Evolutionary conservation across 2,888 invertebrate species (phyloP).

Genomic region (Hylaea fasciaria): DNA sequence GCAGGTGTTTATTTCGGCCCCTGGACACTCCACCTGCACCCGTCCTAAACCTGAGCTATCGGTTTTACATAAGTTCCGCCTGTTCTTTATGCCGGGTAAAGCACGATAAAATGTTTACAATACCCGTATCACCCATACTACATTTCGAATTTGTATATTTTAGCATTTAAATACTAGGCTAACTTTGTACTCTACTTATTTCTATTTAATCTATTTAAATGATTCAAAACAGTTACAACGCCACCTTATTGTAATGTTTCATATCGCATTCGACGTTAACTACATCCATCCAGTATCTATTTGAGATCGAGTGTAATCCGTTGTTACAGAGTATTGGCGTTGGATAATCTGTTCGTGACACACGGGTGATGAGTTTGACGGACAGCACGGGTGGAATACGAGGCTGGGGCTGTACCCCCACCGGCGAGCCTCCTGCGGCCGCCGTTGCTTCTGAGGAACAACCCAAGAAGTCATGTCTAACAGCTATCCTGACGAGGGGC

Average conservation of each 20-base stretch:
- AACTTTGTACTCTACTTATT: slow-evolving; percentile 22
- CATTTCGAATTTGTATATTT: slow-evolving; percentile 39
- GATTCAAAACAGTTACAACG: not conserved
- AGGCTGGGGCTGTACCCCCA: slow-evolving; percentile 79
- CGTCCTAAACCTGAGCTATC: slow-evolving; percentile 59
- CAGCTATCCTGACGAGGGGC: slow-evolving; percentile 80
- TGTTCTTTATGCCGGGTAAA: slow-evolving; percentile 51
- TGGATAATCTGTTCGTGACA: slow-evolving; percentile 19
- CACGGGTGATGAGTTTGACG: slow-evolving; percentile 57
- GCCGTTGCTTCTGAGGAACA: slow-evolving; percentile 47
- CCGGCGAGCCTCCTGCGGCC: slow-evolving; percentile 65
- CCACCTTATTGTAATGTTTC: not conserved
- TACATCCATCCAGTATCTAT: slow-evolving; percentile 45
- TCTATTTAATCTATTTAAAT: slow-evolving; percentile 7
- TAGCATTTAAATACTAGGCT: slow-evolving; percentile 39
- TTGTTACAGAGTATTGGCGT: slow-evolving; percentile 57
- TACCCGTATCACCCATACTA: slow-evolving; percentile 41
- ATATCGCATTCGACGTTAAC: slow-evolving; percentile 1
- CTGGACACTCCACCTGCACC: slow-evolving; percentile 50
- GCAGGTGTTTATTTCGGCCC: slow-evolving; percentile 51
- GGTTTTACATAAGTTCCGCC: slow-evolving; percentile 66
- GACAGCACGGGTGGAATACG: slow-evolving; percentile 61
- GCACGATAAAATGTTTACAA: slow-evolving; percentile 43
- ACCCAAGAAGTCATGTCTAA: slow-evolving; percentile 56
- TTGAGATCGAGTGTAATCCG: slow-evolving; percentile 55